phyloP scores from a whole-genome alignment of 2,113 vertebrate genomes.

The Erpornis zantholeuca region DNA sequence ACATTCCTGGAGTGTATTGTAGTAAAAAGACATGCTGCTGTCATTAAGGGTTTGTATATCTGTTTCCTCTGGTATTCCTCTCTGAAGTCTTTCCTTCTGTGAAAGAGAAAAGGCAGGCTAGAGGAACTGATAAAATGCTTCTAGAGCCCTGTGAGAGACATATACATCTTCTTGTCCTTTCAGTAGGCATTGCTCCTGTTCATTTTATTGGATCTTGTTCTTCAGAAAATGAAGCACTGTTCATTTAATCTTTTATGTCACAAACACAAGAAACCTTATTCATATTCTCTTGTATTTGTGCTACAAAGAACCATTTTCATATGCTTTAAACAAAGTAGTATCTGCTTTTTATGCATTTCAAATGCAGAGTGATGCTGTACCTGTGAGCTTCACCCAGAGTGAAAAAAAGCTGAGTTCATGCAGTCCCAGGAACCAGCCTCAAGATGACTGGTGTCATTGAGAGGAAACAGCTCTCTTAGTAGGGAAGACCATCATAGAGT shows the following conservation, averaged over 20 bases:
- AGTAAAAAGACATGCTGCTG: background rate
- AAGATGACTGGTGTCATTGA: background rate
- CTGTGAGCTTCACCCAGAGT: background rate
- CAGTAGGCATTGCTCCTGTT: background rate
- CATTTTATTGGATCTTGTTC: background rate
- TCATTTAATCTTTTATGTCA: conserved; percentile 25
- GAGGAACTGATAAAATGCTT: background rate
- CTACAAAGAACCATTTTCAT: background rate
- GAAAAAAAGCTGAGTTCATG: background rate
- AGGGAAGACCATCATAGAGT: background rate
- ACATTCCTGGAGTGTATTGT: background rate
- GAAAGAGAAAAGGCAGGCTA: background rate
- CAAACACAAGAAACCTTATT: background rate
- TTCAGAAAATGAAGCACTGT: background rate
- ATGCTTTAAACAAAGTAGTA: background rate
- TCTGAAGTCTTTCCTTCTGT: background rate
- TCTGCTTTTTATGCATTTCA: background rate
- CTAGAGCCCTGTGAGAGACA: background rate
- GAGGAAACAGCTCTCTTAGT: background rate
- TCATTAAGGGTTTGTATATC: background rate
- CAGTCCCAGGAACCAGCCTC: background rate
- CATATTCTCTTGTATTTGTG: background rate
- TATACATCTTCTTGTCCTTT: background rate
- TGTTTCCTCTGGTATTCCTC: background rate
- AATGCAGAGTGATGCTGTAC: background rate